A percentile compares a stretch with the other conserved stretches of the same genome.
Evolutionary conservation across 1,140 invertebrate genomes (phyloP).

Genomic region (Pseudomyrmex pallidus): DNA sequence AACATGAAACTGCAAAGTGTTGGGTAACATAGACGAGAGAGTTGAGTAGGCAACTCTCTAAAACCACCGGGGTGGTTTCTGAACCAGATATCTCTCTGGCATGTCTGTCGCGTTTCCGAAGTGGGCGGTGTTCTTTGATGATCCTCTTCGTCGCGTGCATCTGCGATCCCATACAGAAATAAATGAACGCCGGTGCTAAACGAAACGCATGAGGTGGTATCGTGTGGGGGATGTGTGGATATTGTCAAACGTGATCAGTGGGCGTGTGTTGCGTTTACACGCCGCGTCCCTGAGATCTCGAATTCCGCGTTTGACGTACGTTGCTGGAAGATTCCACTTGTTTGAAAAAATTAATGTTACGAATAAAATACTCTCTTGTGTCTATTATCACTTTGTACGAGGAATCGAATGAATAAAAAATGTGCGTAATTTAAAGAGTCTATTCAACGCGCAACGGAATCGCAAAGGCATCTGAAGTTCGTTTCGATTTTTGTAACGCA

Average conservation of each 20-base stretch:
- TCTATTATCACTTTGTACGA: no score
- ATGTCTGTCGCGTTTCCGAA: not conserved
- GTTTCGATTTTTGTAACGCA: no score
- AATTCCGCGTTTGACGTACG: slow-evolving; percentile 6
- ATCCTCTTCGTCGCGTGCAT: slow-evolving; percentile 29
- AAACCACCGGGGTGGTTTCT: slow-evolving; percentile 14
- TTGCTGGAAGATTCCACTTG: not conserved
- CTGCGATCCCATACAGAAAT: slow-evolving; percentile 23
- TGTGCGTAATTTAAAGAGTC: no score
- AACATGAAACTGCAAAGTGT: slow-evolving; percentile 50
- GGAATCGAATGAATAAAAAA: no score
- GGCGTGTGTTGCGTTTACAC: slow-evolving; percentile 26
- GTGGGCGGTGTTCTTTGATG: slow-evolving; percentile 55
- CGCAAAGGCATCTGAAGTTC: no score
- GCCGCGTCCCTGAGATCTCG: not conserved
- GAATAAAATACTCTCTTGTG: no score
- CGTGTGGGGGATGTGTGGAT: slow-evolving; percentile 54
- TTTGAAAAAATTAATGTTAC: no score
- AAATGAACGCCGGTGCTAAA: slow-evolving; percentile 61
- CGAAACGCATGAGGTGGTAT: slow-evolving; percentile 34
- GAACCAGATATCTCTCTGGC: slow-evolving; percentile 16
- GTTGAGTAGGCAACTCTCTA: not conserved
- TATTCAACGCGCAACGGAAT: no score
- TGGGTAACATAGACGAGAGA: slow-evolving; percentile 22
- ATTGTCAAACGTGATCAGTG: slow-evolving; percentile 63